Evolutionary conservation across 2,113 vertebrate genomes (phyloP).

Genomic region (Eolophus roseicapilla): DNA sequence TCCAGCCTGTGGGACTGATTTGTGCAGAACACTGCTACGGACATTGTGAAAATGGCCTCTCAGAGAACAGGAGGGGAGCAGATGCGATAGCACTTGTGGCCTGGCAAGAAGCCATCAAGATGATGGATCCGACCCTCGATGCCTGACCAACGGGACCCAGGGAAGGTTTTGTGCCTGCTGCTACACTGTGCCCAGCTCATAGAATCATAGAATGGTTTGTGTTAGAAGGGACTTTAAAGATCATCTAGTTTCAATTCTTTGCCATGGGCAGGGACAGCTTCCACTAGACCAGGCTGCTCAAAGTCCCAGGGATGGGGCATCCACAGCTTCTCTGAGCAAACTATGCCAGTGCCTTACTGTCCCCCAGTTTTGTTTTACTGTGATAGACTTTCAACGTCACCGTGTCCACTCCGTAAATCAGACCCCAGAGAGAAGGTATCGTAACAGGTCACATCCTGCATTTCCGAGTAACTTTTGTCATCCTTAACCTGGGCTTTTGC

Average conservation of each 20-base stretch:
- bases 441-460: fast-evolving
- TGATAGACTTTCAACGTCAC: neutral
- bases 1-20: neutral
- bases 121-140: fast-evolving
- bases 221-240: neutral
- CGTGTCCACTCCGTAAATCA: fast-evolving
- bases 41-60: fast-evolving
- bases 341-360: neutral
- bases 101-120: neutral
- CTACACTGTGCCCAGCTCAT: fast-evolving
- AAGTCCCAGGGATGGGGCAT: neutral
- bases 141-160: neutral
- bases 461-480: neutral
- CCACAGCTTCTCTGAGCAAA: neutral
- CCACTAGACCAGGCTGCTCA: neutral
- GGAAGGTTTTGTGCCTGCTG: no score
- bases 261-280: neutral
- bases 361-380: fast-evolving
- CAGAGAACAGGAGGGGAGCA: neutral
- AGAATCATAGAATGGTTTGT: neutral
- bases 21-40: fast-evolving
- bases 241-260: neutral
- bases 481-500: fast-evolving
- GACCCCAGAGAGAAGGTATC: neutral
- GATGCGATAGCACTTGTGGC: fast-evolving